phyloP scores from a whole-genome alignment of 2,113 vertebrate species.

The Cryptotis parvus region DNA sequence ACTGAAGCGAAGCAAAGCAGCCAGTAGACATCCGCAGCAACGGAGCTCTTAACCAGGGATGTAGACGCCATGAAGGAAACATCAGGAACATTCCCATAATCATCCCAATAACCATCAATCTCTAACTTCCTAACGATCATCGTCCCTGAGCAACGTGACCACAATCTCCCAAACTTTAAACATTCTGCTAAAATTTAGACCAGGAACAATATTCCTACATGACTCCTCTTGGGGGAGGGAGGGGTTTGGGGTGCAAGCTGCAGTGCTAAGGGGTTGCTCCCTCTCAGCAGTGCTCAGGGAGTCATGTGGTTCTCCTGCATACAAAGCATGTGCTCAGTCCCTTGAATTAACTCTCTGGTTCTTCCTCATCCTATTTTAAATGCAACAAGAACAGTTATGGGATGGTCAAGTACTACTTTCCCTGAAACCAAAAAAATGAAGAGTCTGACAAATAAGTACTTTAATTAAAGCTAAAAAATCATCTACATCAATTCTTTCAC shows the following conservation, averaged over 20 bases:
- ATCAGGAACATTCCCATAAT: neutral
- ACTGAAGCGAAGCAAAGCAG: neutral
- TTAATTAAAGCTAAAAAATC: neutral
- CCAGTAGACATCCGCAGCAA: neutral
- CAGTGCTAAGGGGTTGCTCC: no score
- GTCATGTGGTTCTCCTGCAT: no score
- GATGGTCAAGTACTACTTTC: neutral
- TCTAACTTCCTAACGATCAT: neutral
- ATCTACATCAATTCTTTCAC: neutral
- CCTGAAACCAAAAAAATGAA: neutral
- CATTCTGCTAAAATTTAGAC: neutral
- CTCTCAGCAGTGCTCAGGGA: no score
- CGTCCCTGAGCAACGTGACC: neutral
- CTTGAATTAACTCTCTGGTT: neutral
- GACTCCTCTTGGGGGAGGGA: no score
- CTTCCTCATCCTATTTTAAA: neutral
- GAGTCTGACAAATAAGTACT: neutral
- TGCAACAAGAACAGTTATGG: neutral
- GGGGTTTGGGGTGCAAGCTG: no score
- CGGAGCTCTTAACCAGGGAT: neutral
- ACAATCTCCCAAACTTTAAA: conserved; percentile 1
- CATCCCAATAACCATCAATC: no score
- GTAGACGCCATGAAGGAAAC: neutral
- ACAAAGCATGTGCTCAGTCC: no score
- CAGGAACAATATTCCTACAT: neutral